Percentiles rank a stretch among this genome's conserved stretches.
These are phyloP conservation scores for Apeltes quadracus DNA, from an alignment of 2,113 vertebrate genomes.

Conservation along the genomic window DNA sequence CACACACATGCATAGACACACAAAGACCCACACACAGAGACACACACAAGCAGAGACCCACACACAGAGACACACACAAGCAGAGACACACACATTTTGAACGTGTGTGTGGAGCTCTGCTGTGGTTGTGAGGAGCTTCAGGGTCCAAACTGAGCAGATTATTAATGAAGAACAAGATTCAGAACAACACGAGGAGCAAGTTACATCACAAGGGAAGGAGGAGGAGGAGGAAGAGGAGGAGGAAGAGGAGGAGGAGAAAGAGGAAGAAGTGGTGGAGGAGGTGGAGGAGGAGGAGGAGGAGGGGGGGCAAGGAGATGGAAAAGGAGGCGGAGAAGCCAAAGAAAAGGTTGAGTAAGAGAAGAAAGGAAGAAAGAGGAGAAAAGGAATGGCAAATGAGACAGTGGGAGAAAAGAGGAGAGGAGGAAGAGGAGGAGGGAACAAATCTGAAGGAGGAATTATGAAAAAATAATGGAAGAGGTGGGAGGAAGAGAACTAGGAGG, in stretches of 20 bases:
- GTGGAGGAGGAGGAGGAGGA: background rate
- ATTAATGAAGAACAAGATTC: conserved; percentile 66
- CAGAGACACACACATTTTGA: background rate
- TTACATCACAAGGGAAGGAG: conserved; percentile 9
- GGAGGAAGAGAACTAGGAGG: too few species aligned
- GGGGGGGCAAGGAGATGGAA: background rate
- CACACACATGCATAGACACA: background rate
- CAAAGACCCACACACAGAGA: too few species aligned
- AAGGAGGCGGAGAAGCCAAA: background rate
- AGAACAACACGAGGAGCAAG: conserved; percentile 36
- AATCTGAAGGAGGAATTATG: background rate
- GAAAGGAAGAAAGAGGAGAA: background rate
- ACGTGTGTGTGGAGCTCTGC: background rate
- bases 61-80: background rate
- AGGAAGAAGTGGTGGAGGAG: background rate
- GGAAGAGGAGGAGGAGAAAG: background rate
- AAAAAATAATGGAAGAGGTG: too few species aligned
- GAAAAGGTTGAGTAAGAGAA: background rate
- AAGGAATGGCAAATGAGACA: background rate
- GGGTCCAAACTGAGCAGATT: conserved; percentile 53
- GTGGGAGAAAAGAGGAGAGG: background rate
- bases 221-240: background rate
- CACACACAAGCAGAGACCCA: background rate
- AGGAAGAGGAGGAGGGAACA: background rate
- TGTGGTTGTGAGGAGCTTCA: conserved; percentile 57